A percentile compares a stretch with the other conserved stretches of the same genome.
Conservation (phyloP, 92 coral and sea anemone species). For the Nematostella vectensis region DNA sequence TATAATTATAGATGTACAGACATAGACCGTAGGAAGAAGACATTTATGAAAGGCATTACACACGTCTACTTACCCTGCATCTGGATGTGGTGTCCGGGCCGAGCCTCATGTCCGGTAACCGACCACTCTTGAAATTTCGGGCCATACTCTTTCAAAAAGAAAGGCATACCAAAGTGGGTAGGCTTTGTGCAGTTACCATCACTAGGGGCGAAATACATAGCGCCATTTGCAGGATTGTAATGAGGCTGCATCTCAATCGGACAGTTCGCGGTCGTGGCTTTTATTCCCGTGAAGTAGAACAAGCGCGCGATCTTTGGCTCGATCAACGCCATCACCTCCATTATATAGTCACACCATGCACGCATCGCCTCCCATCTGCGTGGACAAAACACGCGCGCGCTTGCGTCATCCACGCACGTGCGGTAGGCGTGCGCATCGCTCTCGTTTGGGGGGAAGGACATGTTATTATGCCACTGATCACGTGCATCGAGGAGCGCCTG, state of each 20-base stretch:
- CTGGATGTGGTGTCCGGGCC: constrained; percentile 96
- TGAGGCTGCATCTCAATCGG: constrained; percentile 88
- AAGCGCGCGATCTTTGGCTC: constrained; percentile 67
- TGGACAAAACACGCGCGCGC: constrained; percentile 68
- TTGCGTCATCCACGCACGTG: constrained; percentile 40
- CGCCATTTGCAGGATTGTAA: constrained; percentile 90
- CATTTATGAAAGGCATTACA: too few species aligned
- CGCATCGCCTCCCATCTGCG: constrained; percentile 62
- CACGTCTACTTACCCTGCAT: constrained; percentile 58
- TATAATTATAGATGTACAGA: too few species aligned
- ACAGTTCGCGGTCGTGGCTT: constrained; percentile 80
- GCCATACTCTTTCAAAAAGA: constrained; percentile 73
- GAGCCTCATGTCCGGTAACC: constrained; percentile 81
- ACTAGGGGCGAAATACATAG: constrained; percentile 54
- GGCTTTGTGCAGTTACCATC: constrained; percentile 36
- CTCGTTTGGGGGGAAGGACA: constrained; percentile 72
- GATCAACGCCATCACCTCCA: constrained; percentile 71
- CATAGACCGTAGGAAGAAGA: too few species aligned
- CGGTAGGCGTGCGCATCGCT: constrained; percentile 69
- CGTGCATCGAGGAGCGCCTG: constrained; percentile 43
- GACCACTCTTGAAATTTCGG: constrained; percentile 94
- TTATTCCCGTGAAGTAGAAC: constrained; percentile 72
- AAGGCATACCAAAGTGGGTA: constrained; percentile 73
- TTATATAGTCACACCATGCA: constrained; percentile 59
- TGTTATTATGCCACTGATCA: constrained; percentile 71